These are phyloP conservation scores for Athalia circularis DNA, from an alignment of 2,888 invertebrate genomes.

Conservation along the genomic window DNA sequence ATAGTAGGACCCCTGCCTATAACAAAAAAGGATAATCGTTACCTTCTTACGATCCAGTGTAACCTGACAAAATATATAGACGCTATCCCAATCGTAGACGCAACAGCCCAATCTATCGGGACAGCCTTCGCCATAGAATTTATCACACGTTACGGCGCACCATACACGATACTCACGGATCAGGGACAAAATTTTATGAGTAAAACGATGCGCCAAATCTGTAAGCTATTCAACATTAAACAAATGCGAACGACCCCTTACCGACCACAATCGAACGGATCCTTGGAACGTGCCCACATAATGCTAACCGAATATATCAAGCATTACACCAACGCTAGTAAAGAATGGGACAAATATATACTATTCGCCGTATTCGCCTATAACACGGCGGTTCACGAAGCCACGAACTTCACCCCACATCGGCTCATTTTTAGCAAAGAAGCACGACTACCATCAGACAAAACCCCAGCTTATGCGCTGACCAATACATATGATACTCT, in stretches of 20 bases:
- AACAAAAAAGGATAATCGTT: background rate
- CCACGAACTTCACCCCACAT: slow-evolving; percentile 5
- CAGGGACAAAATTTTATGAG: slow-evolving; percentile 33
- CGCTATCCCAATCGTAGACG: slow-evolving; percentile 38
- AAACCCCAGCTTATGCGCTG: background rate
- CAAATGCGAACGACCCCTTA: slow-evolving; percentile 4
- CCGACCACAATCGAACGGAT: slow-evolving; percentile 23
- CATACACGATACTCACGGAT: slow-evolving; percentile 7
- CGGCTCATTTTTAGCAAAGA: slow-evolving; percentile 7
- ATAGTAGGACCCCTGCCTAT: slow-evolving; percentile 18
- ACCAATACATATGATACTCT: no score
- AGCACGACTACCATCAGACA: slow-evolving; percentile 5
- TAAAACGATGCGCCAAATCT: background rate
- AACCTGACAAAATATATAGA: slow-evolving; percentile 17
- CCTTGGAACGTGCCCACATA: slow-evolving; percentile 2
- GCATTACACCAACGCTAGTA: slow-evolving; percentile 34
- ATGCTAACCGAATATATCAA: slow-evolving; percentile 6
- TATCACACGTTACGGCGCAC: slow-evolving; percentile 20
- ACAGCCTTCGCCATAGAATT: slow-evolving; percentile 6
- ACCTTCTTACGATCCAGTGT: slow-evolving; percentile 5
- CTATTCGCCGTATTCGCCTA: slow-evolving; percentile 46
- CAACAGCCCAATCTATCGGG: slow-evolving; percentile 23
- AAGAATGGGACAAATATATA: slow-evolving; percentile 49
- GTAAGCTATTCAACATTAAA: background rate
- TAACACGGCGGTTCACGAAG: slow-evolving; percentile 17